phyloP scores from a whole-genome alignment of 2,888 invertebrate species.

The Spodoptera littoralis region DNA sequence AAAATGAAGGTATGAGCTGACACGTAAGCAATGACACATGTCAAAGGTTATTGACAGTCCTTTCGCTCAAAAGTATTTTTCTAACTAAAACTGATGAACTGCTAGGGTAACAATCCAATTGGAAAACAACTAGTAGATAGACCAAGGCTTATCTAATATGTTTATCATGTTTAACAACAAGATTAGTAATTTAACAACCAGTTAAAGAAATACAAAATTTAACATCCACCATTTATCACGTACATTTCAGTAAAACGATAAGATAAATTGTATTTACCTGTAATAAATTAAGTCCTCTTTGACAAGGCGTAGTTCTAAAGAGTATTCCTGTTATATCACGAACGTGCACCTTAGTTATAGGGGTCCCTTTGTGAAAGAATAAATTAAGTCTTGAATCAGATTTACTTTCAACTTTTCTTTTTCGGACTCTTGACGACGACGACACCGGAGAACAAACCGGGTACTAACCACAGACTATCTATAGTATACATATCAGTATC shows the following conservation, averaged over 20 bases:
- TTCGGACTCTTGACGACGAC: conserved; percentile 24
- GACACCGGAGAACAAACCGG: conserved; percentile 16
- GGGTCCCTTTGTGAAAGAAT: conserved; percentile 25
- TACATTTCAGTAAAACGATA: conserved; percentile 28
- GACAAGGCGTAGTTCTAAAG: conserved; percentile 12
- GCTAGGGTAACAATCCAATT: conserved; percentile 24
- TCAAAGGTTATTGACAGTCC: conserved; percentile 88
- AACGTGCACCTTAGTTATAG: conserved; percentile 18
- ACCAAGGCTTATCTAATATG: conserved; percentile 5
- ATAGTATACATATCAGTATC: too few species aligned
- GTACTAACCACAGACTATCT: conserved; percentile 35
- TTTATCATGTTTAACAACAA: conserved; percentile 5
- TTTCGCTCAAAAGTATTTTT: conserved; percentile 64
- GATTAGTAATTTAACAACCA: conserved; percentile 10
- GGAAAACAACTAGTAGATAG: not conserved
- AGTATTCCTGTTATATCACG: conserved; percentile 16
- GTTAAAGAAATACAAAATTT: conserved; percentile 18
- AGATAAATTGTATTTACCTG: conserved; percentile 52
- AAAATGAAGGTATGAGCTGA: conserved; percentile 78
- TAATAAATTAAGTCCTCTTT: conserved; percentile 23
- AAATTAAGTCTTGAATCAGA: conserved; percentile 22
- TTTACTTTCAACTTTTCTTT: conserved; percentile 45
- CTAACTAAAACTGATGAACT: conserved; percentile 30
- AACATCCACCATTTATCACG: conserved; percentile 38
- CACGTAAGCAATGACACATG: conserved; percentile 89